Conservation (phyloP, 2,888 invertebrate species). For the Acrocyrtus sp. region DNA sequence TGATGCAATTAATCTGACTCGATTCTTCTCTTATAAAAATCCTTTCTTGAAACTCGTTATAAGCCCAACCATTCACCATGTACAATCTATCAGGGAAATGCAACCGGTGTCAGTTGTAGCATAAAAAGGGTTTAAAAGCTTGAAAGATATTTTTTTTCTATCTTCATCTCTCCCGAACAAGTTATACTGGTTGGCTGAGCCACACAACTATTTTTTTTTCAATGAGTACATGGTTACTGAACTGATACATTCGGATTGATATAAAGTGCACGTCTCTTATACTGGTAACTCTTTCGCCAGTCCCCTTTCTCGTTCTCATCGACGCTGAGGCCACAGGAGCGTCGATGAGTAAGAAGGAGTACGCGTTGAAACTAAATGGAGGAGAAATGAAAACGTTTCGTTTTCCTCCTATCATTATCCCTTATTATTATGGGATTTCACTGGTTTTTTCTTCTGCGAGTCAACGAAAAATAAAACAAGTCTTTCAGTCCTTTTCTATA, state of each 20-base stretch:
- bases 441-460: constrained; percentile 8
- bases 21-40: constrained; percentile 7
- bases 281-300: too few species aligned
- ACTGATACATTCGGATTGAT: not conserved
- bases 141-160: not conserved
- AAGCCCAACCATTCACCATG: too few species aligned
- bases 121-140: not conserved
- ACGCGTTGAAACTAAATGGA: not conserved
- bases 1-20: constrained; percentile 33
- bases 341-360: not conserved
- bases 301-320: not conserved
- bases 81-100: not conserved
- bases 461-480: too few species aligned
- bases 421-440: not conserved
- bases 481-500: too few species aligned
- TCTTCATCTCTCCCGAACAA: constrained; percentile 12
- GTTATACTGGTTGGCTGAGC: constrained; percentile 10
- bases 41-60: not conserved
- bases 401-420: not conserved
- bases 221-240: too few species aligned
- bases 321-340: not conserved
- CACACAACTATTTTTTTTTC: not conserved
- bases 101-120: not conserved
- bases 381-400: not conserved
- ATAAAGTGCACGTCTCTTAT: not conserved